A percentile compares a stretch with the other conserved stretches of the same genome.
These are phyloP conservation scores for Papilio polytes DNA, from an alignment of 1,140 invertebrate genomes.

Conservation along the genomic window DNA sequence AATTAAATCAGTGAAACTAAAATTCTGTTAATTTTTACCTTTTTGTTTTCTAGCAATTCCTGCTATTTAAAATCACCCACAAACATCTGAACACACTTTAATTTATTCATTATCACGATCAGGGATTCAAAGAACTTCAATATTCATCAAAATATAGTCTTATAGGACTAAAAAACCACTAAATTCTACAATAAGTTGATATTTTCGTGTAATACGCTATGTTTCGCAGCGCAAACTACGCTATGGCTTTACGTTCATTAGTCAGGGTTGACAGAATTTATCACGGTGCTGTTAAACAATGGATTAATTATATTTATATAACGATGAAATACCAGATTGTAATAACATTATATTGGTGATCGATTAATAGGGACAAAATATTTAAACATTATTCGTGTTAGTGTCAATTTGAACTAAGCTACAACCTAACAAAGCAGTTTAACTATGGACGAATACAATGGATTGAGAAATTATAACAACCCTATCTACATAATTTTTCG, in stretches of 20 bases:
- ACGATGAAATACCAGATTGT: slow-evolving; percentile 1
- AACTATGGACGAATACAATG: too few relatives aligned
- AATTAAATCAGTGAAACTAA: too few relatives aligned
- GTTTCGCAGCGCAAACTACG: slow-evolving; percentile 18
- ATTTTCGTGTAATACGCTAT: slow-evolving; percentile 14
- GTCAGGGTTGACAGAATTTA: slow-evolving; percentile 32
- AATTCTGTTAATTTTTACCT: background rate
- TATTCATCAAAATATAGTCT: background rate
- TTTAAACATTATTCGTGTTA: background rate
- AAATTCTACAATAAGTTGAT: background rate
- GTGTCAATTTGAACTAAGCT: too few relatives aligned
- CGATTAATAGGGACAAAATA: slow-evolving; percentile 2
- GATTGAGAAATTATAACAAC: too few relatives aligned
- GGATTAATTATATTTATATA: slow-evolving; percentile 30
- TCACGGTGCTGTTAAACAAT: slow-evolving; percentile 24
- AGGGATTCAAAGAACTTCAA: background rate
- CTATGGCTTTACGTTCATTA: background rate
- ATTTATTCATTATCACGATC: background rate
- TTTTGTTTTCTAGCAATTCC: slow-evolving; percentile 4
- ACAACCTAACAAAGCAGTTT: too few relatives aligned
- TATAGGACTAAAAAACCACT: background rate
- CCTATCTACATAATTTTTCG: too few relatives aligned
- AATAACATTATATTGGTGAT: slow-evolving; percentile 15
- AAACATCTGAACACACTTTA: slow-evolving; percentile 4
- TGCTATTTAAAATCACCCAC: background rate